These are phyloP conservation scores for rabbit (Oryctolagus cuniculus) DNA, from an alignment of 2,113 vertebrate species.

Conservation along the genomic window mOryCun1.1 NC_091433.1:177161501-177162000, in stretches of 20 bases:
- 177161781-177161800: conserved; percentile 16
- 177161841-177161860: conserved; percentile 12
- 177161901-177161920: background rate
- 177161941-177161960: background rate
- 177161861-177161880: background rate
- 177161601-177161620: background rate
- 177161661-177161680: background rate
- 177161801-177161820: conserved; percentile 33
- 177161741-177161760: conserved; percentile 1
- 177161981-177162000: background rate
- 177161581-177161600: conserved; percentile 15
- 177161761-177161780: background rate
- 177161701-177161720: background rate
- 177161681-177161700: background rate
- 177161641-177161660: rapidly evolving
- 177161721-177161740: conserved; percentile 28
- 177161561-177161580: conserved; percentile 1
- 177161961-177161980: background rate
- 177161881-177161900: background rate
- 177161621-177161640: conserved; percentile 6
- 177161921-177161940: background rate
- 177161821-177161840: background rate
- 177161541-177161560: background rate
- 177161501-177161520: conserved; percentile 12
- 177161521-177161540: background rate